These are phyloP conservation scores for Rhopilema esculentum DNA, from an alignment of 30 jellyfish, hydroid and myxozoan species.

Conservation along the genomic window DNA sequence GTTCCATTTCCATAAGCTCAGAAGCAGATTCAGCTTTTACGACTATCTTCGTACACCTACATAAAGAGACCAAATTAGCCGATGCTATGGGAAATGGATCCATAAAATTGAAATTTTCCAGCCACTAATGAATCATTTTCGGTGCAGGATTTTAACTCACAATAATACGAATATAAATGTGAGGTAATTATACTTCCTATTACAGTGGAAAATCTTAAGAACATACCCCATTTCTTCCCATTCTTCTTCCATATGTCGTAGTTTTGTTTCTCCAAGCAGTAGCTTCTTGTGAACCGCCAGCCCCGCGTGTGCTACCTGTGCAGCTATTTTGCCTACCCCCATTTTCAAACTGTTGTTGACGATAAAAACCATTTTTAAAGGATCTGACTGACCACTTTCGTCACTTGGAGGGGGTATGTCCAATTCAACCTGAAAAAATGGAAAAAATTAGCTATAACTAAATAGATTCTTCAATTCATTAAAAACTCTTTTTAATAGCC, in stretches of 20 bases:
- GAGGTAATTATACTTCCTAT: too few relatives aligned
- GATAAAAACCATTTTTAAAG: constrained; percentile 75
- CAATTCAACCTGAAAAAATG: constrained; percentile 19
- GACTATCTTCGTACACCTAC: constrained; percentile 73
- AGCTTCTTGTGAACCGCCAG: constrained; percentile 27
- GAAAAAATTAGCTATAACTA: too few relatives aligned
- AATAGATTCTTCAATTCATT: background rate
- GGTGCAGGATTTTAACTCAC: too few relatives aligned
- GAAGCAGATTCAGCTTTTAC: constrained; percentile 56
- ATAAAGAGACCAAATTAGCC: background rate
- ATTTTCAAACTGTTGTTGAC: constrained; percentile 58
- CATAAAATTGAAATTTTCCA: background rate
- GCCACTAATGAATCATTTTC: too few relatives aligned
- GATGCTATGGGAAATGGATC: background rate
- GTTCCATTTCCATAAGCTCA: constrained; percentile 75
- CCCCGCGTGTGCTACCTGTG: constrained; percentile 88
- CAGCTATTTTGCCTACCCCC: constrained; percentile 86
- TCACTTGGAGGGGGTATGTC: constrained; percentile 9
- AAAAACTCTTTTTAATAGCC: background rate
- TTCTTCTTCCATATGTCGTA: constrained; percentile 11
- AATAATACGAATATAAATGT: too few relatives aligned
- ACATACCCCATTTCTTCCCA: constrained; percentile 70
- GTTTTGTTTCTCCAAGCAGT: constrained; percentile 15
- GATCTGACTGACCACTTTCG: background rate
- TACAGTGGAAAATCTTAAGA: too few relatives aligned